phyloP scores from a whole-genome alignment of 2,797 vertebrate genomes.

The Eulemur coronatus region DNA sequence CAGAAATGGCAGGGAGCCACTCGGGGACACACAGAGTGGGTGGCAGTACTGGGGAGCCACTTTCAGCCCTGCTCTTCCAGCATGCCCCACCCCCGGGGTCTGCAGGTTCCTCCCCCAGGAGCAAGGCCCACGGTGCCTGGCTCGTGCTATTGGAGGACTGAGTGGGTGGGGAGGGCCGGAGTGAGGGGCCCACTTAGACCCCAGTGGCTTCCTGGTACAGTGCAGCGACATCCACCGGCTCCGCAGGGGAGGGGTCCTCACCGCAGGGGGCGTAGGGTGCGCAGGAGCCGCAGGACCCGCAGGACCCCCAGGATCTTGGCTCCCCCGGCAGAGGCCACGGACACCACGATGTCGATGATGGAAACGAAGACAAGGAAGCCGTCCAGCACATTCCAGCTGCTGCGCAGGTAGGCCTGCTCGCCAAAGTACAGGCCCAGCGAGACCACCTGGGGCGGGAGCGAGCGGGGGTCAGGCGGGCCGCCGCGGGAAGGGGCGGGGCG shows the following conservation, averaged over 20 bases:
- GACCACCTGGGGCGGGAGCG: conserved; percentile 89
- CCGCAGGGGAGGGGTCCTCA: conserved; percentile 61
- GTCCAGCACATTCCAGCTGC: conserved; percentile 98
- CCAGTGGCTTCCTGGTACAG: accelerated
- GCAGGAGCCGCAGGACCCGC: conserved; percentile 93
- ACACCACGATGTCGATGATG: conserved; percentile 97
- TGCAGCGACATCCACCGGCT: neutral
- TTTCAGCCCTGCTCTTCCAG: neutral
- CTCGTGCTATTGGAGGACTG: neutral
- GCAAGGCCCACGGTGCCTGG: neutral
- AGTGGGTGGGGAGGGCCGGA: neutral
- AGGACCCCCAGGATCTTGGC: conserved; percentile 98
- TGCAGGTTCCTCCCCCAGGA: neutral
- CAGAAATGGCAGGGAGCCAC: neutral
- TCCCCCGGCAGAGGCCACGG: conserved; percentile 94
- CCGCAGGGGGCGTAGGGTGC: conserved; percentile 97
- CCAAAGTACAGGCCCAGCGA: conserved; percentile 96
- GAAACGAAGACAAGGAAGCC: conserved; percentile 98
- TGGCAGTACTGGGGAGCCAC: neutral
- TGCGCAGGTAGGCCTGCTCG: conserved; percentile 95
- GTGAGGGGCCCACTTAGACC: neutral
- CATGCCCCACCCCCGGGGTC: neutral
- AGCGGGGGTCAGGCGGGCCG: neutral
- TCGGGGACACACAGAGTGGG: neutral
- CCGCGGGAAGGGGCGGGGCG: accelerated